Conservation (phyloP, 2,888 invertebrate species). For the Scaptomyza reducta region DNA sequence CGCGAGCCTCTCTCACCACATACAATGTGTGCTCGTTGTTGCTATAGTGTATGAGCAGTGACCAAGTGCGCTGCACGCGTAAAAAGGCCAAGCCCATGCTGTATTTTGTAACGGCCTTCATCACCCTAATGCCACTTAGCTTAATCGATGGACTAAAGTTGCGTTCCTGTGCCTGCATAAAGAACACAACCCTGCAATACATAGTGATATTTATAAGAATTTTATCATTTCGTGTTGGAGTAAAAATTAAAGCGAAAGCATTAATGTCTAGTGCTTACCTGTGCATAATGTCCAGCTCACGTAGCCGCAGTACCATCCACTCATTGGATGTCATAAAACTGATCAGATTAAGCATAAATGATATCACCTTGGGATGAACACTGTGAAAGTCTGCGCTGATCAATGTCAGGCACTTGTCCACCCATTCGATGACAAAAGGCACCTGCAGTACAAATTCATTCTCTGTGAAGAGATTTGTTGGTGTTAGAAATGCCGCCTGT, state of each 20-base stretch:
- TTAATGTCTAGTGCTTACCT: slow-evolving; percentile 46
- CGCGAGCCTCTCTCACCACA: slow-evolving; percentile 88
- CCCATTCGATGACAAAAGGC: slow-evolving; percentile 84
- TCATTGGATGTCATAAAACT: slow-evolving; percentile 87
- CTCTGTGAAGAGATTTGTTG: slow-evolving; percentile 67
- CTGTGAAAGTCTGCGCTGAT: slow-evolving; percentile 80
- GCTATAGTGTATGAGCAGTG: slow-evolving; percentile 87
- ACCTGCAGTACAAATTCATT: slow-evolving; percentile 81
- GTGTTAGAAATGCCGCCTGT: slow-evolving; percentile 39
- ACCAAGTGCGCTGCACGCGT: slow-evolving; percentile 87
- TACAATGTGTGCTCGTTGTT: slow-evolving; percentile 89
- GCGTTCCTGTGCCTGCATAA: slow-evolving; percentile 64
- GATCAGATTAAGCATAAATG: slow-evolving; percentile 88
- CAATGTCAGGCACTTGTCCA: slow-evolving; percentile 83
- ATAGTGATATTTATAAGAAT: neutral
- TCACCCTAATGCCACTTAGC: slow-evolving; percentile 88
- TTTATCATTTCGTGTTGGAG: too few relatives aligned
- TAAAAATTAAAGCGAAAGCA: too few relatives aligned
- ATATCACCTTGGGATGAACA: slow-evolving; percentile 85
- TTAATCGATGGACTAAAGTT: slow-evolving; percentile 87
- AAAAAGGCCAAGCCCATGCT: slow-evolving; percentile 88
- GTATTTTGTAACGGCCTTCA: slow-evolving; percentile 87
- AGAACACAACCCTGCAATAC: slow-evolving; percentile 63
- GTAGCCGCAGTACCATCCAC: slow-evolving; percentile 86
- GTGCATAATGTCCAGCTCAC: slow-evolving; percentile 81